These are phyloP conservation scores for Siniperca obscura DNA, from an alignment of 2,797 vertebrate genomes.

Conservation along the genomic window DNA sequence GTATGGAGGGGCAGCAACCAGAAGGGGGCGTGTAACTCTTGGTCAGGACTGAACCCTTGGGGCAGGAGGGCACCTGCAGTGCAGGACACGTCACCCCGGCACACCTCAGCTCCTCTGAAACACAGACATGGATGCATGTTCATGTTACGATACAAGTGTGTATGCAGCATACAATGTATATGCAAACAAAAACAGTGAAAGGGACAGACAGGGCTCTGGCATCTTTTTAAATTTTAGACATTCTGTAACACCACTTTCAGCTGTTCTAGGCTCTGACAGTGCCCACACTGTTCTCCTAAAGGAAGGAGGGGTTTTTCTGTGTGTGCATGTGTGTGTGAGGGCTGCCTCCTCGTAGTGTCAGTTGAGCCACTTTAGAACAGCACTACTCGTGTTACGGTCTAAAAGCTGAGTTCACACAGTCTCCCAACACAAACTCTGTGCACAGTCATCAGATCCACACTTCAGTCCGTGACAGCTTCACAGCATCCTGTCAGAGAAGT, in stretches of 20 bases:
- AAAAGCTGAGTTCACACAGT: slow-evolving; percentile 58
- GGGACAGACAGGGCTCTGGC: background rate
- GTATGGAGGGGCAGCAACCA: slow-evolving; percentile 83
- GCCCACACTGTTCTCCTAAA: slow-evolving; percentile 46
- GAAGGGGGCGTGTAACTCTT: slow-evolving; percentile 81
- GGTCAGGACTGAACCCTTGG: slow-evolving; percentile 81
- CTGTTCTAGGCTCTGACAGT: slow-evolving; percentile 40
- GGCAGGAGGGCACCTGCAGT: slow-evolving; percentile 78
- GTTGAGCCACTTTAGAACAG: slow-evolving; percentile 42
- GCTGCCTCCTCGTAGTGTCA: slow-evolving; percentile 42
- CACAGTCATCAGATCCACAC: slow-evolving; percentile 64
- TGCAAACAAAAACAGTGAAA: background rate
- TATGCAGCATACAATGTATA: background rate
- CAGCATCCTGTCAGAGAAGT: slow-evolving; percentile 66
- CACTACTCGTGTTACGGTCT: slow-evolving; percentile 60
- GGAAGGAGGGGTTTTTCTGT: slow-evolving; percentile 13
- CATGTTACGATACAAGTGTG: background rate
- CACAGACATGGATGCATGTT: slow-evolving; percentile 36
- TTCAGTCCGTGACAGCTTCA: slow-evolving; percentile 68
- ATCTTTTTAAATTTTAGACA: background rate
- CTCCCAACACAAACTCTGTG: slow-evolving; percentile 59
- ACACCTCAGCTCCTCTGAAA: slow-evolving; percentile 84
- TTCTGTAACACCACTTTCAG: background rate
- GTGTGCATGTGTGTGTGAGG: slow-evolving; percentile 13
- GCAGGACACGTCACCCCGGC: slow-evolving; percentile 78